Conservation (phyloP, 1,140 invertebrate genomes). For the Trachymyrmex cornetzi region DNA sequence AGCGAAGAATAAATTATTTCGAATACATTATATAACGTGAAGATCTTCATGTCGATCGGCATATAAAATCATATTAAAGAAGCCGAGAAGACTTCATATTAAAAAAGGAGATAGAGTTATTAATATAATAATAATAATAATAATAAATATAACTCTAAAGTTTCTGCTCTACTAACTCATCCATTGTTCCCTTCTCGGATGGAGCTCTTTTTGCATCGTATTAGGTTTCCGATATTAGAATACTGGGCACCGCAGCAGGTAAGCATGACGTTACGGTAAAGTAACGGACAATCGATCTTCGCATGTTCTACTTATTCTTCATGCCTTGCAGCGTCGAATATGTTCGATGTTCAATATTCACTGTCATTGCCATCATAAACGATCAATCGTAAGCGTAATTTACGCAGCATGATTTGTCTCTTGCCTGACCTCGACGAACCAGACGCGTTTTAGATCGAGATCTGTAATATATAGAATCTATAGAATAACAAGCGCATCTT, state of each 20-base stretch:
- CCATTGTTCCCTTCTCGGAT: background rate
- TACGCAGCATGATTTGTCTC: background rate
- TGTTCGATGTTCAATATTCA: conserved; percentile 12
- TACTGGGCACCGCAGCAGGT: background rate
- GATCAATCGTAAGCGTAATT: conserved; percentile 1
- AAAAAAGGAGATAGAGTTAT: background rate
- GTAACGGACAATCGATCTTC: conserved; percentile 77
- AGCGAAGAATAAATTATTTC: background rate
- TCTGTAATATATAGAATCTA: background rate
- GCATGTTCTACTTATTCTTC: conserved; percentile 75
- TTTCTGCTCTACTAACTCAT: conserved; percentile 15
- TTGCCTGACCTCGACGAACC: background rate
- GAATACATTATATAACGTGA: background rate
- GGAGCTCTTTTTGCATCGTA: background rate
- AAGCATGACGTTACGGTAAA: conserved; percentile 74
- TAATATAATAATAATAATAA: background rate
- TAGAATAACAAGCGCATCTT: background rate
- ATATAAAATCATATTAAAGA: background rate
- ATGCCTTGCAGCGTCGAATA: conserved; percentile 3
- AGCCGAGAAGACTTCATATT: background rate
- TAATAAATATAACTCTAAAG: conserved; percentile 14
- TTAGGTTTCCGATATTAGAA: background rate
- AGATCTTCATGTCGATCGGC: background rate
- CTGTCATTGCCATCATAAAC: background rate
- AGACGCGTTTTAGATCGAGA: background rate